Evolutionary conservation across 2,888 invertebrate genomes (phyloP), one percentile per base, ranked within the genome.

Genomic region (Vandiemenella viatica): DNA sequence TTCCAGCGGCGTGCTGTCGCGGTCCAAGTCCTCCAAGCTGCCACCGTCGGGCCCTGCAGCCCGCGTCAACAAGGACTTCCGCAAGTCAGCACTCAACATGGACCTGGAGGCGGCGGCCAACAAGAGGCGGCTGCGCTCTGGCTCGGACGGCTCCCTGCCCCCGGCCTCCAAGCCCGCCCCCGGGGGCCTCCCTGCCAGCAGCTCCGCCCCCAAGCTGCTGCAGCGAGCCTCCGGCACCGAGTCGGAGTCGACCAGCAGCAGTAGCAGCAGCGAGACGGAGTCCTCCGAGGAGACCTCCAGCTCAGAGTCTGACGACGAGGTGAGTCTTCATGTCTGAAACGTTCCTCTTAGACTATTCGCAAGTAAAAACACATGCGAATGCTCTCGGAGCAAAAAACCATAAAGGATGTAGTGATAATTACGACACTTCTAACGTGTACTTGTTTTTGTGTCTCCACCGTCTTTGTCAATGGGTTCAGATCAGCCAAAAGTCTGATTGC

Each of bases 21-120:
- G 4, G 21, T 15, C 18, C 19, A 17, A 46, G 4, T 46, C 57
- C 20, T 46, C 26, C 42, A 16, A 40, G 46, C 21, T 52, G 4
- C 72, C 73, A 40, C 73, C 73, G 3, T 71, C 69, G 58, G 37
- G 45, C 15, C n/a, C 18, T 16, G 32, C 32, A 2, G 32, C 37
- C 17, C 17, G 40, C 3, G 67, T 68, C 18, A 83, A 83, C 62
- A 83, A 83, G 65, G 82, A 82, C 61, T 81, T 80, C 57, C 69
- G 83, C 26, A 83, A 84, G 62, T 83, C 83, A 0, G 77, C 78
- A 1, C 62, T 83, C 13, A 84, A 83, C 63, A 80, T 82, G 67
- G 69, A 70, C 23, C 63, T 59, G 61, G 42, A 58, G 57, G 55
- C 56, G 52, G 23, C 58, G 56, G 43, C 61, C 1, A 67, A 63